Evolutionary conservation across 2,113 vertebrate species (phyloP).

Genomic region (Percopsis transmontana): DNA sequence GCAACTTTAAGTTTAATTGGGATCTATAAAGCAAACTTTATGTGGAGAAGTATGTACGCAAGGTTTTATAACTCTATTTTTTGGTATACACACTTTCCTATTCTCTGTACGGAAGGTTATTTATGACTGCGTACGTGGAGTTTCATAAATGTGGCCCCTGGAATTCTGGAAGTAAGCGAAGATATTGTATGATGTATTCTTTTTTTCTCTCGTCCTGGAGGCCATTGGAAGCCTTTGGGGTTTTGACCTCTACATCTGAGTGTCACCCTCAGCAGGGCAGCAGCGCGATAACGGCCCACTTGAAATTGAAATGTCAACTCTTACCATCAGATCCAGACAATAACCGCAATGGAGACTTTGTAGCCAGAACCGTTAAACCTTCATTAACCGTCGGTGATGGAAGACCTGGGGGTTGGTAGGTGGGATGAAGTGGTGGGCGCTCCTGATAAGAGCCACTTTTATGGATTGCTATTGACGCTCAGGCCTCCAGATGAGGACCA

Average conservation of each 20-base stretch:
- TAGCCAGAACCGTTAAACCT: slow-evolving; percentile 48
- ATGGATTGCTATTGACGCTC: slow-evolving; percentile 41
- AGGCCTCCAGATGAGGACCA: slow-evolving; percentile 43
- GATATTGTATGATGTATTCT: background rate
- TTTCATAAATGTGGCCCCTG: too few relatives aligned
- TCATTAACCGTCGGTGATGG: slow-evolving; percentile 42
- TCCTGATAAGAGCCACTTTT: slow-evolving; percentile 24
- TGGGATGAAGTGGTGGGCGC: slow-evolving; percentile 9
- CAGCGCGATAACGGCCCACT: slow-evolving; percentile 23
- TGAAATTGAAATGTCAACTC: slow-evolving; percentile 52
- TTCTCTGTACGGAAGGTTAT: too few relatives aligned
- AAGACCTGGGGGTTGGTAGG: slow-evolving; percentile 16
- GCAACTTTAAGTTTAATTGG: too few relatives aligned
- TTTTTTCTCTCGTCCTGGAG: background rate
- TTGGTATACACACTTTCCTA: too few relatives aligned
- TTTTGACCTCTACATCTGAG: slow-evolving; percentile 52
- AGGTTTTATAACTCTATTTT: too few relatives aligned
- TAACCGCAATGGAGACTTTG: slow-evolving; percentile 58
- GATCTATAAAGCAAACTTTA: too few relatives aligned
- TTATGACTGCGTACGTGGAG: too few relatives aligned
- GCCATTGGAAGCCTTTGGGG: slow-evolving; percentile 1
- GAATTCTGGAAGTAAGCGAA: background rate
- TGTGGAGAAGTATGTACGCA: too few relatives aligned
- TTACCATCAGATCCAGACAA: slow-evolving; percentile 41
- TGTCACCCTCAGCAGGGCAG: slow-evolving; percentile 36